Evolutionary conservation across 2,113 vertebrate genomes (phyloP).

Genomic region (Vanacampus margaritifer): DNA sequence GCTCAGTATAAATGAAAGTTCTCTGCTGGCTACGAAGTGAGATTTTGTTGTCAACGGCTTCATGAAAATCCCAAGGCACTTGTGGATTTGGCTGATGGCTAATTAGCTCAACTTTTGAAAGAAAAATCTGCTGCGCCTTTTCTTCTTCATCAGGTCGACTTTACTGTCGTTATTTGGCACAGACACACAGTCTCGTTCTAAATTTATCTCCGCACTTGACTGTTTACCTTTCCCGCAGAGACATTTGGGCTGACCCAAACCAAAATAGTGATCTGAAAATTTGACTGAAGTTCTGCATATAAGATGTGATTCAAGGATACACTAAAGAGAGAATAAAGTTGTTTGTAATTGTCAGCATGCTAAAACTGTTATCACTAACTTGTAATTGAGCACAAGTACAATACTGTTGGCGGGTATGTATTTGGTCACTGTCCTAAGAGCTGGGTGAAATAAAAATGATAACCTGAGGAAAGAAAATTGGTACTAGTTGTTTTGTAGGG

Average conservation of each 20-base stretch:
- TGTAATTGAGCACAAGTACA: not conserved
- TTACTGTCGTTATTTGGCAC: constrained; percentile 29
- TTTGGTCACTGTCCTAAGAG: not conserved
- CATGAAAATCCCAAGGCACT: constrained; percentile 36
- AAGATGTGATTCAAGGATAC: not conserved
- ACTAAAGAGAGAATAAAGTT: not conserved
- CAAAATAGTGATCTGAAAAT: constrained; percentile 3
- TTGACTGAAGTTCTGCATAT: not conserved
- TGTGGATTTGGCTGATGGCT: constrained; percentile 36
- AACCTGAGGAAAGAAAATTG: not conserved
- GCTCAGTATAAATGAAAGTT: constrained; percentile 5
- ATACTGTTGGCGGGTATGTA: not conserved
- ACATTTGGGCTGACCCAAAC: constrained; percentile 2
- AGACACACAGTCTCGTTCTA: constrained; percentile 18
- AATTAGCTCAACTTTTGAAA: constrained; percentile 47
- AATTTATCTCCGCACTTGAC: constrained; percentile 33
- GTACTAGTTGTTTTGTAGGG: not conserved
- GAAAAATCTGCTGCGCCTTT: constrained; percentile 22
- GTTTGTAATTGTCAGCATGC: not conserved
- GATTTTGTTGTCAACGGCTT: constrained; percentile 22
- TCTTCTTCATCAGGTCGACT: constrained; percentile 25
- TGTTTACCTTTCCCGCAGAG: constrained; percentile 13
- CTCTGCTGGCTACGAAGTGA: constrained; percentile 32
- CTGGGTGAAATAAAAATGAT: not conserved
- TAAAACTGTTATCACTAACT: not conserved